These are phyloP conservation scores for Harpalus rubripes DNA, from an alignment of 2,888 invertebrate species.

Conservation along the genomic window DNA sequence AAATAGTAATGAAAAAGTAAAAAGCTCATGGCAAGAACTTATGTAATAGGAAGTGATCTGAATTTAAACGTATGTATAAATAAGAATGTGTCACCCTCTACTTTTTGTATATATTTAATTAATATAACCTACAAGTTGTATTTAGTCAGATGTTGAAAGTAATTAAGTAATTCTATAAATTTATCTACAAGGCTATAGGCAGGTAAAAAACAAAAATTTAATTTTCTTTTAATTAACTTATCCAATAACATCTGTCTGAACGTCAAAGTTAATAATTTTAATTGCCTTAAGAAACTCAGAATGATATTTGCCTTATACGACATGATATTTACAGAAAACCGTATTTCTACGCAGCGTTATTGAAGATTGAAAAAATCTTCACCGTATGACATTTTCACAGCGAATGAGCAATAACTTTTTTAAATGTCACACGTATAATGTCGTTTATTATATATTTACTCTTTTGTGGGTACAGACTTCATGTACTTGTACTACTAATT, in stretches of 20 bases:
- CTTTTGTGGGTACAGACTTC: too few relatives aligned
- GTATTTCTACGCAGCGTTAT: background rate
- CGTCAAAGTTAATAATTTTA: constrained; percentile 31
- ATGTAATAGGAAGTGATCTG: too few relatives aligned
- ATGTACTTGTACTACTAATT: too few relatives aligned
- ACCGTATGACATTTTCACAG: constrained; percentile 24
- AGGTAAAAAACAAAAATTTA: constrained; percentile 20
- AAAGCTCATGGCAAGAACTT: too few relatives aligned
- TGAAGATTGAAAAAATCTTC: constrained; percentile 7
- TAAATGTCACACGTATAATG: constrained; percentile 37
- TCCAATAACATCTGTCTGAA: constrained; percentile 38
- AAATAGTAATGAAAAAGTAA: too few relatives aligned
- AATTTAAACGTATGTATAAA: too few relatives aligned
- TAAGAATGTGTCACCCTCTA: too few relatives aligned
- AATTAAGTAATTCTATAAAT: constrained; percentile 38
- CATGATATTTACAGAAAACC: constrained; percentile 42
- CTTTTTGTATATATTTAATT: background rate
- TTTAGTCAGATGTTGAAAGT: constrained; percentile 8
- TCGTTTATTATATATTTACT: background rate
- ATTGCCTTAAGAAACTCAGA: constrained; percentile 10
- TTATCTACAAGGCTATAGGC: constrained; percentile 1
- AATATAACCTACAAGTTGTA: constrained; percentile 1
- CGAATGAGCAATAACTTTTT: constrained; percentile 10
- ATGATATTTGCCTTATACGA: constrained; percentile 30
- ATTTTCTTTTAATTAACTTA: constrained; percentile 46